Evolutionary conservation across 2,797 vertebrate species (phyloP).

Genomic region (Lindbergichthys nudifrons): DNA sequence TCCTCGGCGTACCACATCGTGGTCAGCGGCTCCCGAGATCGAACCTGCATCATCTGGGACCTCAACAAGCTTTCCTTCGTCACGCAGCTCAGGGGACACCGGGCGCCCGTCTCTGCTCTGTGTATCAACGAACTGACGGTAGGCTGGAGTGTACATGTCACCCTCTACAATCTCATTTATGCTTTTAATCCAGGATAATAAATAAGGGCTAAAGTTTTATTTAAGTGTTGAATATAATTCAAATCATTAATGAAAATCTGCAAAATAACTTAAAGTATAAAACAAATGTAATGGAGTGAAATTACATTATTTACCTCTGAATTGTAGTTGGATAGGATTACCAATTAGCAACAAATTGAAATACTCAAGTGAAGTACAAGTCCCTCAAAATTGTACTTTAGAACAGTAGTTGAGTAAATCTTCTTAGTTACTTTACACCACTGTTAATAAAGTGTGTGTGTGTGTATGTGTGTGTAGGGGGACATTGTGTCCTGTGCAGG

Average conservation of each 20-base stretch:
- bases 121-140: constrained; percentile 98
- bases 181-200: not conserved
- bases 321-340: no score
- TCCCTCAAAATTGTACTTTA: no score
- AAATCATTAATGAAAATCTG: no score
- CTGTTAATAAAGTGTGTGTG: not conserved
- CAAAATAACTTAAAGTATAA: no score
- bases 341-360: no score
- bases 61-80: constrained; percentile 97
- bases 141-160: constrained; percentile 9
- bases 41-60: constrained; percentile 99
- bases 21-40: constrained; percentile 95
- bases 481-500: constrained; percentile 96
- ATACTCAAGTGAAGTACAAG: no score
- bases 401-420: no score
- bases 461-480: constrained; percentile 83
- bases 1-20: constrained; percentile 97
- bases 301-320: no score
- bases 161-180: not conserved
- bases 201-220: not conserved
- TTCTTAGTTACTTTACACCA: no score
- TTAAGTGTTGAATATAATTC: no score
- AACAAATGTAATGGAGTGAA: no score
- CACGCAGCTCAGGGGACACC: constrained; percentile 95
- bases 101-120: constrained; percentile 94